Base-by-base conservation (phyloP, 2,888 invertebrate genomes). In the Blastobasis lacticolella region DNA sequence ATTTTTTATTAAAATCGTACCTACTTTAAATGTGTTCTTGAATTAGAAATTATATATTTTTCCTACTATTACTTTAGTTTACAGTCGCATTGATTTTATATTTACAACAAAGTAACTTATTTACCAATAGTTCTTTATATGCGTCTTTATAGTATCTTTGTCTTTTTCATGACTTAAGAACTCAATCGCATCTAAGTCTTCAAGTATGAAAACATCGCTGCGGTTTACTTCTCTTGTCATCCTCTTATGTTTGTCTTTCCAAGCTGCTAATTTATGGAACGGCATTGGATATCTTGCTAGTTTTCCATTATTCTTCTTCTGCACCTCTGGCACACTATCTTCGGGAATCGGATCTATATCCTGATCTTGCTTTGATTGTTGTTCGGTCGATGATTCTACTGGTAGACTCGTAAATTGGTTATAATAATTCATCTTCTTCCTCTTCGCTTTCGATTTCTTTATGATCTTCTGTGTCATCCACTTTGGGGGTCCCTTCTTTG, bases 381-480 rank as follows among this genome's bases (percentile, higher is more conserved):
- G 53, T 10, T 57, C 49, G 4, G 61, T 52, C 7, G 64, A 61
- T 0, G 75, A 63, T 2, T 63, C 10, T 9, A 50, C 44, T 0
- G 76, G 77, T 4, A 49, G 10, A 9, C 60, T 71, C 0, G 73
- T 70, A 37, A 62, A 53, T 44, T 61, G 57, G 7, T 63, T 64
- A 5, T 72, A 56, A 43, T 73, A 78, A 1, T 23, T 23, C 23
- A 75, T 47, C 52, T 74, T 83, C 50, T 66, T 75, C n/a, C 67
- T 57, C 54, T 69, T 80, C 0, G 63, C 57, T 50, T 56, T 72
- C 5, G 75, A 78, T 57, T 78, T 82, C 57, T 79, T 86, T 58
- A 86, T 86, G 6, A 87, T 86, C 64, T 83, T 87, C 61, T 87
- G 87, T 42, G 84, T 72, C 4, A 79, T 85, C 43, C 83, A 67